phyloP scores from a whole-genome alignment of 2,113 vertebrate species.

The Nanger granti region DNA sequence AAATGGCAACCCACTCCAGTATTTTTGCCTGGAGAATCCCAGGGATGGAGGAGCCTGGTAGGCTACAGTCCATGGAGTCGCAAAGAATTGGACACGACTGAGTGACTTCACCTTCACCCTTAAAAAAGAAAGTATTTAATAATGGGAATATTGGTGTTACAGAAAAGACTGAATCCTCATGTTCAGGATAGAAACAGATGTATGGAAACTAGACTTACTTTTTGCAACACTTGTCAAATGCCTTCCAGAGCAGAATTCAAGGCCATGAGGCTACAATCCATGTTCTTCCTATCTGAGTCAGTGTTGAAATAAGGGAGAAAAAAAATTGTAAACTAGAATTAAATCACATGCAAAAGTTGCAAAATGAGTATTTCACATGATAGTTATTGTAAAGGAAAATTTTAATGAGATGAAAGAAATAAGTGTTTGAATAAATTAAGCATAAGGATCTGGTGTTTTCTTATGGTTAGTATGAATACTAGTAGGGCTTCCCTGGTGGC shows the following conservation, averaged over 20 bases:
- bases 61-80: no score
- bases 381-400: neutral
- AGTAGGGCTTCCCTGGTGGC: neutral
- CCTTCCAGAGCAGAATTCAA: neutral
- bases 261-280: neutral
- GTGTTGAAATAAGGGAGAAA: neutral
- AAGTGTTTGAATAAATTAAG: neutral
- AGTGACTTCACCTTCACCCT: neutral
- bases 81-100: no score
- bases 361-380: neutral
- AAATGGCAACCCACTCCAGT: no score
- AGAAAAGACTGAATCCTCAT: neutral
- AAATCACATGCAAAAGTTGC: neutral
- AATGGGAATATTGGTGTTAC: neutral
- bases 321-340: neutral
- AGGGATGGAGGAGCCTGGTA: no score
- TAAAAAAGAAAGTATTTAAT: neutral
- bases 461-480: neutral
- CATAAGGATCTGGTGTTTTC: neutral
- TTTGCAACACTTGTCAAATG: neutral
- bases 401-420: neutral
- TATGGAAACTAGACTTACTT: neutral
- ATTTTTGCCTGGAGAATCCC: no score
- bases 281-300: neutral
- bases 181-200: neutral